These are phyloP conservation scores for Saxicola maurus DNA, from an alignment of 2,797 vertebrate species.

Conservation along the genomic window DNA sequence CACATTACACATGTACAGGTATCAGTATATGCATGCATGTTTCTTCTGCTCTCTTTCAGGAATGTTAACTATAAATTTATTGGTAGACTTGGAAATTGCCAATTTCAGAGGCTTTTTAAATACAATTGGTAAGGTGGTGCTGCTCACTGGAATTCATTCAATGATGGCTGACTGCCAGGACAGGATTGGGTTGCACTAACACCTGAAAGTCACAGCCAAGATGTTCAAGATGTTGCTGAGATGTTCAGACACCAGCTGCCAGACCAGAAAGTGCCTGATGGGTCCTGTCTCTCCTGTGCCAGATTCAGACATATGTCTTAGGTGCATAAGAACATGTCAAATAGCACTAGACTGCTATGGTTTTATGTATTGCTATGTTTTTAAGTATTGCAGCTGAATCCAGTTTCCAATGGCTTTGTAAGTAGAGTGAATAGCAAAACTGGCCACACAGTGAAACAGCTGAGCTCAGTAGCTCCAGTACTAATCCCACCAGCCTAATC, in stretches of 20 bases:
- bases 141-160: not conserved
- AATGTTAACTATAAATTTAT: not conserved
- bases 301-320: not conserved
- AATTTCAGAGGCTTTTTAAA: not conserved
- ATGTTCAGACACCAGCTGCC: not conserved
- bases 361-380: too few species aligned
- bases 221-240: fast-evolving
- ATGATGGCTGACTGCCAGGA: not conserved
- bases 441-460: not conserved
- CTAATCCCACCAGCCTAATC: not conserved
- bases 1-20: not conserved
- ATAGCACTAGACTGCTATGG: fast-evolving
- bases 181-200: not conserved
- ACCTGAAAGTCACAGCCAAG: not conserved
- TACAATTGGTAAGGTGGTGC: not conserved
- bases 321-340: not conserved
- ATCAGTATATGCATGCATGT: not conserved
- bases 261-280: not conserved
- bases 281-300: not conserved
- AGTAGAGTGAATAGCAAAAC: not conserved
- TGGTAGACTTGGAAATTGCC: not conserved
- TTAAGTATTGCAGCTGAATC: not conserved
- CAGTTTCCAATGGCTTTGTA: not conserved
- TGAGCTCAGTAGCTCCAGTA: not conserved
- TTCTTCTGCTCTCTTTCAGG: not conserved